Conservation (phyloP, 2,113 vertebrate species). For the Synchiropus splendidus region DNA sequence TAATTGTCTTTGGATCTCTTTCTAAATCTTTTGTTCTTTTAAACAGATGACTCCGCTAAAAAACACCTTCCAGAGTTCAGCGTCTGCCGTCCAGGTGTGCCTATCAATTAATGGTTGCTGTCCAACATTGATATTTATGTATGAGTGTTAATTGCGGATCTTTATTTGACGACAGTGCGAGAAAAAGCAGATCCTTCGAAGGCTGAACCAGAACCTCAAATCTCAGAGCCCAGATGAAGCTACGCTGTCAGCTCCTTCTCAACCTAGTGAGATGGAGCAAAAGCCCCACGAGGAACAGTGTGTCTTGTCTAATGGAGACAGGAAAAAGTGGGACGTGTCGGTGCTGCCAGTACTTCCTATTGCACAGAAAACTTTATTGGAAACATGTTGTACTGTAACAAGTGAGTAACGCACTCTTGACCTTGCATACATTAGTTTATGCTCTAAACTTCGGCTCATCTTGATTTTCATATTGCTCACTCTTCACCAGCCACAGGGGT, state of each 20-base stretch:
- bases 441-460: no score
- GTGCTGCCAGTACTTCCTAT: slow-evolving; percentile 70
- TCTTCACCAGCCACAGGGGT: slow-evolving; percentile 20
- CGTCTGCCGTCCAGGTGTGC: slow-evolving; percentile 46
- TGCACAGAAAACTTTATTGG: slow-evolving; percentile 66
- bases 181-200: slow-evolving; percentile 84
- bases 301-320: slow-evolving; percentile 52
- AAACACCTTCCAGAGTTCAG: slow-evolving; percentile 28
- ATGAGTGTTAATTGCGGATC: neutral
- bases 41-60: slow-evolving; percentile 42
- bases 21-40: slow-evolving; percentile 6
- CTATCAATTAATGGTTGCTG: neutral
- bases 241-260: slow-evolving; percentile 6
- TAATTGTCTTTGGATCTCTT: neutral
- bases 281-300: slow-evolving; percentile 23
- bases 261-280: slow-evolving; percentile 19
- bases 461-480: neutral
- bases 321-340: slow-evolving; percentile 83
- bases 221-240: slow-evolving; percentile 57
- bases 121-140: neutral
- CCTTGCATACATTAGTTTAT: no score
- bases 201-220: slow-evolving; percentile 89
- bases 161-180: slow-evolving; percentile 63
- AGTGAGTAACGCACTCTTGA: slow-evolving; percentile 29
- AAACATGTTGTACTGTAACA: slow-evolving; percentile 54